These are phyloP conservation scores for Autographa gamma DNA, from an alignment of 2,888 invertebrate species.

Conservation along the genomic window DNA sequence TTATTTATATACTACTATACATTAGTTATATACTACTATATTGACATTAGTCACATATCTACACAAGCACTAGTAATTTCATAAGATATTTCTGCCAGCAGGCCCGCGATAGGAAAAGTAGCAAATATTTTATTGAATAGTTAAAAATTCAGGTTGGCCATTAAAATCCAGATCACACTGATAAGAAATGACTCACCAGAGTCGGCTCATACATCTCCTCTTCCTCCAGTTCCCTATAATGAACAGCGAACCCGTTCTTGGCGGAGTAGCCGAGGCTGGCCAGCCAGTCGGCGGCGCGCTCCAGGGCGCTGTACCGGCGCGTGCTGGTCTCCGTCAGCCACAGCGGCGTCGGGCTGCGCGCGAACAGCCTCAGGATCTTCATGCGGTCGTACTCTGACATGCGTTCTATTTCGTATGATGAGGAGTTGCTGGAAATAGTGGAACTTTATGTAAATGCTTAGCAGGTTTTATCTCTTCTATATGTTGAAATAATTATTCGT, in stretches of 20 bases:
- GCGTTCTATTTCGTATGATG: conserved; percentile 74
- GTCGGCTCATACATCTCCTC: conserved; percentile 90
- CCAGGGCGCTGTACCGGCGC: conserved; percentile 68
- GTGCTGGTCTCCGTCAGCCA: conserved; percentile 77
- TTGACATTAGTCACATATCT: too few species aligned
- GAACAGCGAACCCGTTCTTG: conserved; percentile 91
- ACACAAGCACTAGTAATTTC: too few species aligned
- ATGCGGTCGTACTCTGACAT: conserved; percentile 74
- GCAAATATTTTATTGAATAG: too few species aligned
- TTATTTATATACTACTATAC: too few species aligned
- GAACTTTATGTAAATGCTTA: too few species aligned
- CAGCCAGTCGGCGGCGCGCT: conserved; percentile 92
- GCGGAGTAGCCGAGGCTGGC: conserved; percentile 93
- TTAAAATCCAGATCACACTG: neutral
- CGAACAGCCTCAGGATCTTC: conserved; percentile 70
- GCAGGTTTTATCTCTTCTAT: too few species aligned
- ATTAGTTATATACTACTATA: too few species aligned
- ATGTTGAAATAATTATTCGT: too few species aligned
- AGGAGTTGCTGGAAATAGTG: conserved; percentile 73
- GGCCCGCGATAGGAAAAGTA: too few species aligned
- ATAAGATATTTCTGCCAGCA: too few species aligned
- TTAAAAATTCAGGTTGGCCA: too few species aligned
- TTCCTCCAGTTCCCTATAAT: conserved; percentile 91
- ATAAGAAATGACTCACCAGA: conserved; percentile 84
- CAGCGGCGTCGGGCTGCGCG: conserved; percentile 72